A percentile compares a stretch with the other conserved stretches of the same genome.
Conservation (phyloP, 2,888 invertebrate species). For the Caenorhabditis becei region DNA sequence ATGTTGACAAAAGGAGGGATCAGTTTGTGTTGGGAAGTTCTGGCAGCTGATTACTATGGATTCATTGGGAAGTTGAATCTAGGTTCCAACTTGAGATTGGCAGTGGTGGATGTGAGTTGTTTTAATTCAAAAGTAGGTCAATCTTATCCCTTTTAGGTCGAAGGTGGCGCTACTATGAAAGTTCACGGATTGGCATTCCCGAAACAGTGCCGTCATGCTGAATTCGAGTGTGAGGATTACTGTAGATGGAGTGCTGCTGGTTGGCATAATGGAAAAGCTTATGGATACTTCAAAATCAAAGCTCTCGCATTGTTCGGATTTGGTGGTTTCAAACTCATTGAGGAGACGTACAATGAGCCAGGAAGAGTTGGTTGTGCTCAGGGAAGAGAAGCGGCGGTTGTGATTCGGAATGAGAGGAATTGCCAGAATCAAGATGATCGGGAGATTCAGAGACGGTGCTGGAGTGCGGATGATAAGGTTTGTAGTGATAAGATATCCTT, state of each 20-base stretch:
- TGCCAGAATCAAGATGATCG: conserved; percentile 38
- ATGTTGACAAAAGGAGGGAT: conserved; percentile 10
- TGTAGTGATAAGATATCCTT: conserved; percentile 14
- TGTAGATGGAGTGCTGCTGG: conserved; percentile 51
- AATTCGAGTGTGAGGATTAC: conserved; percentile 61
- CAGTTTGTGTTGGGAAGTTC: conserved; percentile 36
- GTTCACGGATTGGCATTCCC: conserved; percentile 25
- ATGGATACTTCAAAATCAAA: conserved; percentile 31
- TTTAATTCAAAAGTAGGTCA: too few species aligned
- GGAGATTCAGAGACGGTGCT: conserved; percentile 27
- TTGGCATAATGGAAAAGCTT: conserved; percentile 49
- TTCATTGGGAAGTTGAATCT: conserved; percentile 40
- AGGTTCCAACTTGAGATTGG: conserved; percentile 11
- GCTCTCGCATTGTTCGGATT: conserved; percentile 27
- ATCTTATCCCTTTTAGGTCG: too few species aligned
- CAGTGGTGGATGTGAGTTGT: conserved; percentile 17
- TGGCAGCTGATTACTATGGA: conserved; percentile 40
- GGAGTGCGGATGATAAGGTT: conserved; percentile 21
- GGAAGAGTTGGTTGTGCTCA: conserved; percentile 41
- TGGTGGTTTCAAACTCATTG: conserved; percentile 35
- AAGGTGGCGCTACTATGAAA: conserved; percentile 52
- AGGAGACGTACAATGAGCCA: conserved; percentile 35
- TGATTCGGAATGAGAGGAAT: conserved; percentile 44
- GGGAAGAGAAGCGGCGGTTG: conserved; percentile 50
- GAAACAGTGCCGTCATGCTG: conserved; percentile 31